phyloP scores from a whole-genome alignment of 2,113 vertebrate genomes.

The Strix aluco region DNA sequence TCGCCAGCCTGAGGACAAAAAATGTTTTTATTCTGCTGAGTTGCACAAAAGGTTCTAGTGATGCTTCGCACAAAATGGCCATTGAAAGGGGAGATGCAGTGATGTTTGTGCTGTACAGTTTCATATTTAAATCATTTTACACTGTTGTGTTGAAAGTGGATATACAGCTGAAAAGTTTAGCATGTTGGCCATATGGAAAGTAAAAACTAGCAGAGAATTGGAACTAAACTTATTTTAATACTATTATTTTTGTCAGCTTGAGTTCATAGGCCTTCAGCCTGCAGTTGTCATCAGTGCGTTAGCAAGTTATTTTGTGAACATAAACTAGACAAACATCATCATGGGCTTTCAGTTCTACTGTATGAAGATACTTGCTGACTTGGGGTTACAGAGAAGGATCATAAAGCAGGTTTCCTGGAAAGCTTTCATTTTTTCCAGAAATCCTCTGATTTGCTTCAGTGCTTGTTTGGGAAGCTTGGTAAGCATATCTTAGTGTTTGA shows the following conservation, averaged over 20 bases:
- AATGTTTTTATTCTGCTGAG: conserved; percentile 86
- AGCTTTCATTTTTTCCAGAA: not conserved
- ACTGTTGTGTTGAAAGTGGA: not conserved
- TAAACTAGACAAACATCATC: not conserved
- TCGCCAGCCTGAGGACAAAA: conserved; percentile 81
- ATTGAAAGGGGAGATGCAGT: conserved; percentile 72
- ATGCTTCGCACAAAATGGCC: conserved; percentile 79
- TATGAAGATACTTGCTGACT: not conserved
- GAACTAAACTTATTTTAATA: not conserved
- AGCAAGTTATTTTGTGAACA: not conserved
- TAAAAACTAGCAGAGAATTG: not conserved
- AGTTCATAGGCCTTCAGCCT: not conserved
- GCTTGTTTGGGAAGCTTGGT: not conserved
- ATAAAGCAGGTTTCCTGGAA: not conserved
- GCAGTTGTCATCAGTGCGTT: not conserved
- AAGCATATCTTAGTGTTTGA: not conserved
- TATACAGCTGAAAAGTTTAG: not conserved
- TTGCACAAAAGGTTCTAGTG: conserved; percentile 85
- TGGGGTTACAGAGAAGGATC: not conserved
- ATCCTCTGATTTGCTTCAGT: not conserved
- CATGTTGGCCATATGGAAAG: not conserved
- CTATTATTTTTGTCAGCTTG: not conserved
- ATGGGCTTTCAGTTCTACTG: not conserved
- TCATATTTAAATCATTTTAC: conserved; percentile 65
- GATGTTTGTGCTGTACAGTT: conserved; percentile 58